These are phyloP conservation scores for Drosophila sordidula DNA, from an alignment of 2,888 invertebrate species.

Conservation along the genomic window DNA sequence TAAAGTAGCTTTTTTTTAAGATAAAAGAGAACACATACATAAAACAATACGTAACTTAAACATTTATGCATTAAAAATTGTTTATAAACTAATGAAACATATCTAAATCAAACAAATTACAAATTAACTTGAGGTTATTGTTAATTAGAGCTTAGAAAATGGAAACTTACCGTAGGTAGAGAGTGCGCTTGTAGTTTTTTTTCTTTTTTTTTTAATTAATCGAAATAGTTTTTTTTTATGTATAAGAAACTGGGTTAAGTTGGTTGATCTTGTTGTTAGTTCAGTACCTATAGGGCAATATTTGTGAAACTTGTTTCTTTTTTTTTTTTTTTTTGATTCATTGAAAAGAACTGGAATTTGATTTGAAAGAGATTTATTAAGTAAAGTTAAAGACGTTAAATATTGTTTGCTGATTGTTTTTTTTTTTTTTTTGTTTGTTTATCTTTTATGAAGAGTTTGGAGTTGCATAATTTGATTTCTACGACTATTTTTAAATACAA, in stretches of 20 bases:
- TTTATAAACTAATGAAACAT: constrained; percentile 41
- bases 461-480: constrained; percentile 43
- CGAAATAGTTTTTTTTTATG: constrained; percentile 30
- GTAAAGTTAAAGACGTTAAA: constrained; percentile 73
- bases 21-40: constrained; percentile 55
- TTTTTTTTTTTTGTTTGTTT: constrained; percentile 5
- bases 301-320: constrained; percentile 15
- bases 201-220: constrained; percentile 25
- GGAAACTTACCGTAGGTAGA: constrained; percentile 70
- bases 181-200: constrained; percentile 67
- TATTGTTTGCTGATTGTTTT: constrained; percentile 39
- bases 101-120: constrained; percentile 37
- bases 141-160: constrained; percentile 74
- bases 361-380: constrained; percentile 81
- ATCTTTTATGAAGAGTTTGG: constrained; percentile 28
- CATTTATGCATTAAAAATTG: constrained; percentile 29
- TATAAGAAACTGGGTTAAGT: constrained; percentile 40
- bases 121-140: constrained; percentile 47
- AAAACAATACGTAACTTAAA: constrained; percentile 63
- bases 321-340: constrained; percentile 20
- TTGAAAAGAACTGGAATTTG: constrained; percentile 80
- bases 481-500: constrained; percentile 46
- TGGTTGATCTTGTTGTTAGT: constrained; percentile 48
- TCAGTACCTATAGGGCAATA: constrained; percentile 60
- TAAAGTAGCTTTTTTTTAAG: constrained; percentile 14